Conservation (phyloP, 2,113 vertebrate genomes). For the Larimichthys polyactis region DNA sequence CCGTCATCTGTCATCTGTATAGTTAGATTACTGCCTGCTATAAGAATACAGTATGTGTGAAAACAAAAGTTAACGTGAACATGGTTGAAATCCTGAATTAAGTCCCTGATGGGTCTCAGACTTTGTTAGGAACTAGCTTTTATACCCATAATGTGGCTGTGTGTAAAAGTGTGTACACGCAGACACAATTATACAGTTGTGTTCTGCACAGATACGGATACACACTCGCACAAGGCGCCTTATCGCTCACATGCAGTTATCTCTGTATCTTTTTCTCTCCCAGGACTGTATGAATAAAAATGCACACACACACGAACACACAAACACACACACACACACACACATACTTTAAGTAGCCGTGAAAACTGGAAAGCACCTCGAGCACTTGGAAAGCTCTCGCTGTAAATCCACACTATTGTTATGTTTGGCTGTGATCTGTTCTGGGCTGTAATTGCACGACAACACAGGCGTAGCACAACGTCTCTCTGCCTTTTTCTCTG, state of each 20-base stretch:
- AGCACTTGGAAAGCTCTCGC: slow-evolving; percentile 55
- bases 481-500: background rate
- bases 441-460: slow-evolving; percentile 31
- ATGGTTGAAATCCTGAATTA: background rate
- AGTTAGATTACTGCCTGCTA: background rate
- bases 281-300: background rate
- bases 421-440: slow-evolving; percentile 53
- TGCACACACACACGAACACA: background rate
- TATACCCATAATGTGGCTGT: background rate
- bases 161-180: background rate
- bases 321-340: background rate
- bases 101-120: background rate
- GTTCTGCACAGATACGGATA: background rate
- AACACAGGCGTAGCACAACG: background rate
- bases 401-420: slow-evolving; percentile 64
- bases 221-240: slow-evolving; percentile 11
- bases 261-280: slow-evolving; percentile 17
- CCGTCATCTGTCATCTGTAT: background rate
- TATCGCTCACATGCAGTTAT: slow-evolving; percentile 27
- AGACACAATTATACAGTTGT: background rate
- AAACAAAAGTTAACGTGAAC: background rate
- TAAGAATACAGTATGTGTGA: background rate
- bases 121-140: background rate
- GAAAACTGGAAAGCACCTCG: slow-evolving; percentile 49
- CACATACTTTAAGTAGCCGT: slow-evolving; percentile 18